These are phyloP conservation scores for Cairina moschata DNA, from an alignment of 2,113 vertebrate genomes.

Conservation along the genomic window DNA sequence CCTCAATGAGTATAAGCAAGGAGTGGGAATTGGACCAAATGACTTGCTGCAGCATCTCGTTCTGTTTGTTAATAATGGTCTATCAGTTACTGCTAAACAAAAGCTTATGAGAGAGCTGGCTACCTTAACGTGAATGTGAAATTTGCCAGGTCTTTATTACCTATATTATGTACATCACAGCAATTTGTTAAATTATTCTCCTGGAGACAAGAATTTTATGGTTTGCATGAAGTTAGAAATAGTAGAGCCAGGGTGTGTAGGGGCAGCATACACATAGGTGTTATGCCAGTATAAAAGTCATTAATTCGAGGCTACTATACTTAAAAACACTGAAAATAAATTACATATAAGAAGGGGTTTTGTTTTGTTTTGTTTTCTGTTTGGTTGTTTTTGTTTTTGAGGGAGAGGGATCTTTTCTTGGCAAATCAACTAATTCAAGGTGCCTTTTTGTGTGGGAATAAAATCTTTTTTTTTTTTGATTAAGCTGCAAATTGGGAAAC, in stretches of 20 bases:
- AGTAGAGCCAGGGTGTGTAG: background rate
- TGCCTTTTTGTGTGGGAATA: background rate
- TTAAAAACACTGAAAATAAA: background rate
- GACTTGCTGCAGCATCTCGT: background rate
- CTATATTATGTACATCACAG: background rate
- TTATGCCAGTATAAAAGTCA: background rate
- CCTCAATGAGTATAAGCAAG: background rate
- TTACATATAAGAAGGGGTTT: background rate
- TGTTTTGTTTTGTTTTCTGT: background rate
- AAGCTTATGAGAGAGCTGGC: background rate
- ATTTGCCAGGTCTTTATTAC: slow-evolving; percentile 44
- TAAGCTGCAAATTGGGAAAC: background rate
- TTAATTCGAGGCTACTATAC: slow-evolving; percentile 10
- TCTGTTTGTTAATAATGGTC: slow-evolving; percentile 6
- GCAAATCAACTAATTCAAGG: background rate
- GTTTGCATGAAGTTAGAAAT: background rate
- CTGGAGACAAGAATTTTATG: slow-evolving; percentile 9
- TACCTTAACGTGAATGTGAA: background rate
- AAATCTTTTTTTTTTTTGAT: background rate
- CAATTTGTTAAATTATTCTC: slow-evolving; percentile 23
- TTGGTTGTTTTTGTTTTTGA: background rate
- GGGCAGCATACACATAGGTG: background rate
- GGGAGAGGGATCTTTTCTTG: background rate
- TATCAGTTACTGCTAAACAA: slow-evolving; percentile 27
- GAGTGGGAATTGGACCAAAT: background rate